Conservation (phyloP, 2,113 vertebrate genomes). For the Salminus brasiliensis region DNA sequence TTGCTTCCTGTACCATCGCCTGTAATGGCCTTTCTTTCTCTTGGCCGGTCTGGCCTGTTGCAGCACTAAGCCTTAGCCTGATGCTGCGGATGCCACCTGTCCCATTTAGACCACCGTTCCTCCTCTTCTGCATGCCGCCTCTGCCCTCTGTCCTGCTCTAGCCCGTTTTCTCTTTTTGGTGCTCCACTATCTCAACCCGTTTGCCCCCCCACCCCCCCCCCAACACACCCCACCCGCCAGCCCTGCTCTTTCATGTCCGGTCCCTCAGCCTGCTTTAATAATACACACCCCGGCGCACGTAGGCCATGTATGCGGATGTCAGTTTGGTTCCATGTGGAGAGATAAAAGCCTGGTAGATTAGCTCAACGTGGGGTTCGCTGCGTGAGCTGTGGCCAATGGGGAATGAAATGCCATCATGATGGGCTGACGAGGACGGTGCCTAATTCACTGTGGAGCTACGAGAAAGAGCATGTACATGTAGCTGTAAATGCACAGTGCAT, state of each 20-base stretch:
- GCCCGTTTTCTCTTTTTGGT: not conserved
- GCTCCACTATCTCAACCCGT: not conserved
- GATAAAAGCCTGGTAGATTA: conserved; percentile 66
- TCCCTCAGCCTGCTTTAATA: conserved; percentile 34
- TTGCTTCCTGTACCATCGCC: not conserved
- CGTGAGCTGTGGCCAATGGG: conserved; percentile 7
- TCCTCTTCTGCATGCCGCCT: conserved; percentile 11
- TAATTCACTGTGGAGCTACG: not conserved
- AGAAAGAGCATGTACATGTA: not conserved
- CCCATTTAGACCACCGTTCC: conserved; percentile 22
- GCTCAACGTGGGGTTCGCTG: not conserved
- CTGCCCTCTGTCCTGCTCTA: not conserved
- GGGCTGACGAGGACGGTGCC: conserved; percentile 27
- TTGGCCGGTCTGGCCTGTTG: not conserved
- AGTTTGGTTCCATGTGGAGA: conserved; percentile 62
- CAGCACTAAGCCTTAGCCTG: not conserved
- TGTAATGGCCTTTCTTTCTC: not conserved
- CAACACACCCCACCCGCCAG: not conserved
- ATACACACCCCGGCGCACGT: conserved; percentile 8
- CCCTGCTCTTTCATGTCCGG: conserved; percentile 18
- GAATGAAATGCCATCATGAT: conserved; percentile 3
- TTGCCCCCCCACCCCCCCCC: not conserved
- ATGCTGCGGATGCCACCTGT: conserved; percentile 25
- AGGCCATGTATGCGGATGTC: conserved; percentile 25
- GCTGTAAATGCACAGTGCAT: not conserved